Base-by-base conservation (phyloP, 2,797 vertebrate species). In the Decapterus maruadsi region DNA sequence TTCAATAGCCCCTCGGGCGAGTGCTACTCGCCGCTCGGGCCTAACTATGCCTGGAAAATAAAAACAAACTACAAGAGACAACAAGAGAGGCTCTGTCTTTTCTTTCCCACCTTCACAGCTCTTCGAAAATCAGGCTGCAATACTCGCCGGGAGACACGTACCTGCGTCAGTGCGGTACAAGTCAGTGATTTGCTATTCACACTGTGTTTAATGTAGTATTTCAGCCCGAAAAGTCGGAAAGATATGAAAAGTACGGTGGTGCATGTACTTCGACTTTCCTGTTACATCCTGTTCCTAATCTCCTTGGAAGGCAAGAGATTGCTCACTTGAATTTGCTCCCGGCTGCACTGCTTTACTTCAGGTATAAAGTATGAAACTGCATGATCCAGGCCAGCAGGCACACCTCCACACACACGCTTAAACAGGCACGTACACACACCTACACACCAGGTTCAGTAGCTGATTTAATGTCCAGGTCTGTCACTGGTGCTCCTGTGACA, bases 381-480 rank as follows among this genome's bases (percentile, higher is more conserved):
- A 9, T 12, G 6, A 20, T 42, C 8, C 19, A 40, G 14, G 42
- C 42, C n/a, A 20, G 20, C 29, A 42, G 26, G 19, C n/a, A 29
- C 58, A n/a, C 40, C 38, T 36, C 34, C 22, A 59, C 31, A 36
- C 57, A 34, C 26, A 72, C 2, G 4, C 46, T 11, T 14, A 45
- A 46, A 72, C 63, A 53, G 17, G 36, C 62, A 54, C n/a, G 1
- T 4, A 50, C 53, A 68, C 67, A 77, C 57, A 57, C 60, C 2
- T 19, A 67, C 71, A 63, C 71, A 55, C 13, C 26, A 26, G 26
- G 45, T 51, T 55, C 68, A 72, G 53, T 72, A 46, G 68, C 53
- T 77, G 54, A 80, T 57, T 83, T 80, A 36, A 64, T 55, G 43
- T 68, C n/a, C 58, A 4, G 48, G 64, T 38, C 59, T 75, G 81